Evolutionary conservation across 2,113 vertebrate genomes (phyloP).

Genomic region (Sapajus apella): DNA sequence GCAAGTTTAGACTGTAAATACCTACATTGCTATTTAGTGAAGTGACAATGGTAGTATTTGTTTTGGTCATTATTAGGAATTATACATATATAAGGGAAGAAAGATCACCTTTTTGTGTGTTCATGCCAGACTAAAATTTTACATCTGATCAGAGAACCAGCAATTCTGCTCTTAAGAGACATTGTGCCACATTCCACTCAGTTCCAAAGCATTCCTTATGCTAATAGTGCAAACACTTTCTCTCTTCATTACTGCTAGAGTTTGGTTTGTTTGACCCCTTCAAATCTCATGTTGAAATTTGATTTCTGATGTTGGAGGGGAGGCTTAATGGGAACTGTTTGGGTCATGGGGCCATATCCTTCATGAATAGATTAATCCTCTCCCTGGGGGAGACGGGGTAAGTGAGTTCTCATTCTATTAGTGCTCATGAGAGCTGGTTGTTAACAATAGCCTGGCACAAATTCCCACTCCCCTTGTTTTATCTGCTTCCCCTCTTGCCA

Average conservation of each 20-base stretch:
- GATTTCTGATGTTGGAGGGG: neutral
- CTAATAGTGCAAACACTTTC: neutral
- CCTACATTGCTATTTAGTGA: neutral
- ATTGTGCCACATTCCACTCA: neutral
- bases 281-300: neutral
- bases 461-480: neutral
- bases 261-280: neutral
- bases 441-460: neutral
- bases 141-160: neutral
- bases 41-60: neutral
- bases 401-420: neutral
- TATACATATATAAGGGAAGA: neutral
- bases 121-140: slow-evolving; percentile 6
- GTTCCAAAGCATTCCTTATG: neutral
- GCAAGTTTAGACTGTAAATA: neutral
- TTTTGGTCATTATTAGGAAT: slow-evolving; percentile 36
- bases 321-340: neutral
- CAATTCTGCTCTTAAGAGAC: neutral
- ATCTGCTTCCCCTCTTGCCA: neutral
- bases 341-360: neutral
- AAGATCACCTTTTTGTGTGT: neutral
- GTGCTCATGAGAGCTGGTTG: neutral
- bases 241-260: neutral
- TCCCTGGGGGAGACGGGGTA: neutral
- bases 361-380: neutral